A percentile compares a stretch with the other conserved stretches of the same genome.
Evolutionary conservation across 2,888 invertebrate genomes (phyloP).

Genomic region (Tortricodes alternella): DNA sequence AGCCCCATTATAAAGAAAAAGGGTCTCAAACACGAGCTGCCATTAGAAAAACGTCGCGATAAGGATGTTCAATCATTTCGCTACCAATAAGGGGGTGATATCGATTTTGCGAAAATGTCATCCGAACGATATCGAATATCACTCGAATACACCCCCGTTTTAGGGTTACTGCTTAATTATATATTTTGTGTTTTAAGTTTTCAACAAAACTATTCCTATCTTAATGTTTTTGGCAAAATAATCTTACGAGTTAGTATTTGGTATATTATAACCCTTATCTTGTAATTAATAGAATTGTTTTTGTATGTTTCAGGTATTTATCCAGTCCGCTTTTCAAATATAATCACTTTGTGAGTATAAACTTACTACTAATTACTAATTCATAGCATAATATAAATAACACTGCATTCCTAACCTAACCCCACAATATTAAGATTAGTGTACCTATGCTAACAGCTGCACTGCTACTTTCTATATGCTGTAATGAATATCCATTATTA

Average conservation of each 20-base stretch:
- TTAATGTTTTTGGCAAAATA: background rate
- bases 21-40: constrained; percentile 77
- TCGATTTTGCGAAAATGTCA: constrained; percentile 81
- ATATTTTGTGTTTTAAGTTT: constrained; percentile 18
- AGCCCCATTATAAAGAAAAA: constrained; percentile 67
- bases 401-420: too few species aligned
- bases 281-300: background rate
- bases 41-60: constrained; percentile 83
- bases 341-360: background rate
- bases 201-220: too few species aligned
- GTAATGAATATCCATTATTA: too few species aligned
- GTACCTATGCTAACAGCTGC: too few species aligned
- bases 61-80: constrained; percentile 83
- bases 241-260: too few species aligned
- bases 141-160: constrained; percentile 46
- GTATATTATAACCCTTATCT: too few species aligned
- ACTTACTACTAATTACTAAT: too few species aligned
- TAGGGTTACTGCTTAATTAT: constrained; percentile 40
- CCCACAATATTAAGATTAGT: too few species aligned
- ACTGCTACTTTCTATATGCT: too few species aligned
- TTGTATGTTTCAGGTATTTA: constrained; percentile 56
- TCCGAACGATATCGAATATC: constrained; percentile 69
- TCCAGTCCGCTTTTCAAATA: background rate
- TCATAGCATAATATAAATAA: too few species aligned
- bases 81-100: constrained; percentile 79